phyloP scores from a whole-genome alignment of 2,113 vertebrate species.

The Grus americana region DNA sequence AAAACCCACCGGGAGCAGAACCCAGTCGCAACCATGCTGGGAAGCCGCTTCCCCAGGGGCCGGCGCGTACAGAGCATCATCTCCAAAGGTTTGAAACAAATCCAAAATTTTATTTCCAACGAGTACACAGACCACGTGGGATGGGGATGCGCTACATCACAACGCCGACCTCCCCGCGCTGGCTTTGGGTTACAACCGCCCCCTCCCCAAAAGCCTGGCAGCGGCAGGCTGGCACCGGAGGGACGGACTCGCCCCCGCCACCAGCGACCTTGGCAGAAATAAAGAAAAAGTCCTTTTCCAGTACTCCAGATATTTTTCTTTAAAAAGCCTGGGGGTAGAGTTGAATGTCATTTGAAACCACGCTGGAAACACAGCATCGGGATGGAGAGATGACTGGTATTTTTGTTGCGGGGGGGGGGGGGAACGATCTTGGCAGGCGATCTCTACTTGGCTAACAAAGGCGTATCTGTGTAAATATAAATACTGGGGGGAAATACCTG shows the following conservation, averaged over 20 bases:
- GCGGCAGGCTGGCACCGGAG: neutral
- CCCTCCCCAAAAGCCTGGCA: constrained; percentile 42
- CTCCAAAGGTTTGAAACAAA: constrained; percentile 63
- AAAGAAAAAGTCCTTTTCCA: neutral
- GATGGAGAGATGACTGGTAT: neutral
- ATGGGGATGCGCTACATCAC: constrained; percentile 72
- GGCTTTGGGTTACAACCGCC: neutral
- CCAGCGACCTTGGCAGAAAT: neutral
- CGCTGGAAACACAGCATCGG: constrained; percentile 5
- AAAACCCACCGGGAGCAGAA: neutral
- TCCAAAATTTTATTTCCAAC: constrained; percentile 80
- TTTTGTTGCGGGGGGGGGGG: neutral
- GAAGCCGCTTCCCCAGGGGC: neutral
- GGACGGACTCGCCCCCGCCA: neutral
- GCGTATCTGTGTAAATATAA: constrained; percentile 1
- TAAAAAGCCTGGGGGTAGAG: neutral
- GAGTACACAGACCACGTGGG: constrained; percentile 70
- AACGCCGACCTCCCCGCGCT: constrained; percentile 44
- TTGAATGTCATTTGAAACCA: neutral
- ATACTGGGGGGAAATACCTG: constrained; percentile 21
- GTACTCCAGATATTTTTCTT: neutral
- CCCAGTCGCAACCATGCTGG: rapidly evolving
- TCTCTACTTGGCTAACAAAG: constrained; percentile 38
- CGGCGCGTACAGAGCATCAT: rapidly evolving
- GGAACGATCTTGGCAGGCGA: neutral